Conservation (phyloP, 2,888 invertebrate species). For the Drosophila fungiperda region DNA sequence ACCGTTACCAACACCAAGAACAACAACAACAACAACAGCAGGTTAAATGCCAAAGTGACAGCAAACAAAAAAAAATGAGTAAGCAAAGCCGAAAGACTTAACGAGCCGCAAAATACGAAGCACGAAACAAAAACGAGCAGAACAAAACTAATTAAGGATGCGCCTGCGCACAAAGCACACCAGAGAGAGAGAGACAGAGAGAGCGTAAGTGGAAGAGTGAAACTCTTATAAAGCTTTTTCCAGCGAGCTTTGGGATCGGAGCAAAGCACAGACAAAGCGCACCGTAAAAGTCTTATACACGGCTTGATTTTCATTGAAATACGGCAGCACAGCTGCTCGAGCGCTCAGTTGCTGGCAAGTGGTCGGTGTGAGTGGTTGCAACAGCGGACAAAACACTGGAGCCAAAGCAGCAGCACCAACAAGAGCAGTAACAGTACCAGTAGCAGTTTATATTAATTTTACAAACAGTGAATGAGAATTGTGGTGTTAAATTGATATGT, state of each 20-base stretch:
- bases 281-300: conserved; percentile 59
- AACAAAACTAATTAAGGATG: conserved; percentile 69
- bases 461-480: conserved; percentile 23
- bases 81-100: conserved; percentile 25
- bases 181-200: conserved; percentile 1
- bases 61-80: background rate
- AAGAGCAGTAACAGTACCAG: conserved; percentile 16
- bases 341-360: conserved; percentile 84
- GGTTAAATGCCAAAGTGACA: conserved; percentile 54
- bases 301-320: conserved; percentile 83
- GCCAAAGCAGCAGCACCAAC: conserved; percentile 17
- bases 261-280: conserved; percentile 38
- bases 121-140: conserved; percentile 11
- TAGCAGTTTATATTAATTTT: conserved; percentile 12
- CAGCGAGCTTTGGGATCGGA: conserved; percentile 55
- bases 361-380: conserved; percentile 82
- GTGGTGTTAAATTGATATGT: conserved; percentile 47
- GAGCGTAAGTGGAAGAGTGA: conserved; percentile 1
- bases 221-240: conserved; percentile 66
- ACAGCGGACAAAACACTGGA: conserved; percentile 24
- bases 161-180: conserved; percentile 53
- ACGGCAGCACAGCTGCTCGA: conserved; percentile 83
- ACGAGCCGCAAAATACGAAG: conserved; percentile 13
- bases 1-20: conserved; percentile 16
- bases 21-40: conserved; percentile 14